Evolutionary conservation across 2,797 vertebrate species (phyloP).

Genomic region (Corythornis leucogaster): DNA sequence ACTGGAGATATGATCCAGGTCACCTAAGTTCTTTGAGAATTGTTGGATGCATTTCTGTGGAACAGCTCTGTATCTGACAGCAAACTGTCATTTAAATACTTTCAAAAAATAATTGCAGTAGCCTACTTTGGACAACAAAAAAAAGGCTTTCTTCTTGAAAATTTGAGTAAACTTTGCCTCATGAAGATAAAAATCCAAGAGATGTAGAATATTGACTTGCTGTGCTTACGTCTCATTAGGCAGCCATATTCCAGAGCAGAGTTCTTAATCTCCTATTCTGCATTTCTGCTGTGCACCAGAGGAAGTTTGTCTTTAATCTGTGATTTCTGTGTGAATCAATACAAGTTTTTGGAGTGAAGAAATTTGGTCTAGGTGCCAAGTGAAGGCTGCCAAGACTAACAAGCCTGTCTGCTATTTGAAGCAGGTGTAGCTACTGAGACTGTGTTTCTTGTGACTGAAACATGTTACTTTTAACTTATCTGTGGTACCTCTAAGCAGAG

Average conservation of each 20-base stretch:
- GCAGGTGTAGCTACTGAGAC: too few relatives aligned
- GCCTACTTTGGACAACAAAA: neutral
- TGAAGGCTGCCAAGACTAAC: too few relatives aligned
- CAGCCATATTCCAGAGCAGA: too few relatives aligned
- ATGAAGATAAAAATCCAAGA: neutral
- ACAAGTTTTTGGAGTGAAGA: too few relatives aligned
- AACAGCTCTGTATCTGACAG: neutral
- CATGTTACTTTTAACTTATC: too few relatives aligned
- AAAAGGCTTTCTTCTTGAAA: neutral
- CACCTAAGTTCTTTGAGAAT: neutral
- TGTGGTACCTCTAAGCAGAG: neutral
- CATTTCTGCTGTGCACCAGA: too few relatives aligned
- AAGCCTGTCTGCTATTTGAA: too few relatives aligned
- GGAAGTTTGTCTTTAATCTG: too few relatives aligned
- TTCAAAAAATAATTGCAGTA: neutral
- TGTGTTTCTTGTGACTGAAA: too few relatives aligned
- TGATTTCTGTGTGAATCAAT: too few relatives aligned
- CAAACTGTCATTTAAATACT: neutral
- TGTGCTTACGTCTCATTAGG: neutral
- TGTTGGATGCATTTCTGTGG: neutral
- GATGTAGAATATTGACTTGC: neutral
- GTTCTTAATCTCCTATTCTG: too few relatives aligned
- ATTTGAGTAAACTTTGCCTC: neutral
- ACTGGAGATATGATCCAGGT: neutral
- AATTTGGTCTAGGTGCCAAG: too few relatives aligned